phyloP scores from a whole-genome alignment of 2,113 vertebrate genomes.

The Pontoporia blainvillei region DNA sequence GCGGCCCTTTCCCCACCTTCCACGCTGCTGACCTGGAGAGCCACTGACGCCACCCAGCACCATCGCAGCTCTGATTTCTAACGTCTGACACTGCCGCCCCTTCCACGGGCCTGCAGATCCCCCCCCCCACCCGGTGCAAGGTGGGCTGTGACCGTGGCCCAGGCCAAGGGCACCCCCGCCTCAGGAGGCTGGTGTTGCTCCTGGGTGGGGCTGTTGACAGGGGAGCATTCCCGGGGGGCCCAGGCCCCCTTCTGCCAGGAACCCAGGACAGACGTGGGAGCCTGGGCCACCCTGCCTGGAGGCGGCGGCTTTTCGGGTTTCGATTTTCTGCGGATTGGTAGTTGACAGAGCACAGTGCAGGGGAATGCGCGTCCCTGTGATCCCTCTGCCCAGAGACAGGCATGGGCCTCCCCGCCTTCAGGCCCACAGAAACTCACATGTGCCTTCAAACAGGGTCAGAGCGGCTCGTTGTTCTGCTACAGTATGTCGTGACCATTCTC shows the following conservation, averaged over 20 bases:
- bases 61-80: neutral
- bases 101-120: neutral
- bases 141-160: neutral
- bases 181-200: too few relatives aligned
- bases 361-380: rapidly evolving
- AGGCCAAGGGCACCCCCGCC: neutral
- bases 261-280: neutral
- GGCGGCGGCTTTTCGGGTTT: neutral
- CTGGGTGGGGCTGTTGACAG: neutral
- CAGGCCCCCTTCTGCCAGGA: neutral
- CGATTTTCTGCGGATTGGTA: neutral
- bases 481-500: too few relatives aligned
- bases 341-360: neutral
- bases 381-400: neutral
- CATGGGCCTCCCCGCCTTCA: neutral
- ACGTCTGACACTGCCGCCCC: neutral
- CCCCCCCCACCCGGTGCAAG: neutral
- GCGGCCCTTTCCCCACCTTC: too few relatives aligned
- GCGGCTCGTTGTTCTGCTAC: rapidly evolving
- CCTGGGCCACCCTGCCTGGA: neutral
- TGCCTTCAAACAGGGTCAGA: rapidly evolving
- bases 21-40: too few relatives aligned
- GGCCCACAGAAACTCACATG: neutral
- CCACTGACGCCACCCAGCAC: neutral
- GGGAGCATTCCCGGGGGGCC: neutral